These are phyloP conservation scores for Ianthella basta DNA, from an alignment of 37 sponge, comb jelly and placozoan genomes.

Conservation along the genomic window DNA sequence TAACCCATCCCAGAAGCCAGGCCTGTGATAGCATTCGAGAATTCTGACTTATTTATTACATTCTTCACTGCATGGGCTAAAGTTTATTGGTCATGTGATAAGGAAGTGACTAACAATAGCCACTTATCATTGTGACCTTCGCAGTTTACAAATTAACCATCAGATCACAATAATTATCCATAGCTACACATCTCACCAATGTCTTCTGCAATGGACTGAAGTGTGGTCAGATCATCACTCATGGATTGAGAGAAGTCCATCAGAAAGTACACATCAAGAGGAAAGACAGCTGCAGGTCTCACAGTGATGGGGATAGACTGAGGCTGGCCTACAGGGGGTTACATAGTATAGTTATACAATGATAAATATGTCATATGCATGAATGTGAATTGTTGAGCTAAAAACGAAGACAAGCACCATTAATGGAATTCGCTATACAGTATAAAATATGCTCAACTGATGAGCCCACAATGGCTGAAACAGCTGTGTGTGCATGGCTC, in stretches of 20 bases:
- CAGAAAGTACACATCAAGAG: conserved; percentile 80
- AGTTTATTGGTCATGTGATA: no score
- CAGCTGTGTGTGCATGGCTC: no score
- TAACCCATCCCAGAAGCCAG: no score
- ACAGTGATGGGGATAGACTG: conserved; percentile 51
- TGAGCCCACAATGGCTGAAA: no score
- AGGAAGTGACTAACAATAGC: no score
- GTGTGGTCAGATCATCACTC: conserved; percentile 70
- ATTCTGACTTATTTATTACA: no score
- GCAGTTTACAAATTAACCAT: no score
- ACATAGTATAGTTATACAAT: not conserved
- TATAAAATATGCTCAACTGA: not conserved
- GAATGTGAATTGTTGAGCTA: not conserved
- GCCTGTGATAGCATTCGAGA: no score
- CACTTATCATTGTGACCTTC: no score
- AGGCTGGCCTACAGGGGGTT: conserved; percentile 50
- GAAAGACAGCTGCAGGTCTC: conserved; percentile 78
- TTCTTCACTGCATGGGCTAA: no score
- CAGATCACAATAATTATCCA: no score
- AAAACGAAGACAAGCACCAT: not conserved
- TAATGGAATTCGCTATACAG: not conserved
- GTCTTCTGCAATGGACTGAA: conserved; percentile 54
- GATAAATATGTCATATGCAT: not conserved
- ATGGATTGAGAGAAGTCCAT: conserved; percentile 87
- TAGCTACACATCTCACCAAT: conserved; percentile 53